phyloP scores from a whole-genome alignment of 2,888 invertebrate genomes.

The Trichogramma dendrolimi region DNA sequence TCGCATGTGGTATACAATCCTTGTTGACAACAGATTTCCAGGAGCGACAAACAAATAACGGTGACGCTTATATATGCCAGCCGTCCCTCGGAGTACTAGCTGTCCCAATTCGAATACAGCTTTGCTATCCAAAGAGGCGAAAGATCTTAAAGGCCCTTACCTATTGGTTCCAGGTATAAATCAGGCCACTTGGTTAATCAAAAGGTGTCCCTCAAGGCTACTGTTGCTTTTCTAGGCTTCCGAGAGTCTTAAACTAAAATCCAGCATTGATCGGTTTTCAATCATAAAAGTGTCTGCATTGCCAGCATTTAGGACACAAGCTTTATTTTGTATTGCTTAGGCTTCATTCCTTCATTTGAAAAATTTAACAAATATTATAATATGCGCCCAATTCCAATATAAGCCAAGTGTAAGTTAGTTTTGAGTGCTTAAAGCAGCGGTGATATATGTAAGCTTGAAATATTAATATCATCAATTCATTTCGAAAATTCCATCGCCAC shows the following conservation, averaged over 20 bases:
- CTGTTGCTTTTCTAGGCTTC: conserved; percentile 19
- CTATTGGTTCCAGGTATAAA: conserved; percentile 59
- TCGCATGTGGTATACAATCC: conserved; percentile 52
- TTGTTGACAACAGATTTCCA: conserved; percentile 53
- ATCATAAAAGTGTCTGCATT: too few species aligned
- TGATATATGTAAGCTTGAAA: too few species aligned
- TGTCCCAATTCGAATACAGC: conserved; percentile 50
- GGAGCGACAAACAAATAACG: conserved; percentile 42
- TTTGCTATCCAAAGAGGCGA: conserved; percentile 50
- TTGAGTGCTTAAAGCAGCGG: too few species aligned
- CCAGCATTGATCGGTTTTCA: too few species aligned
- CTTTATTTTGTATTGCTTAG: not conserved
- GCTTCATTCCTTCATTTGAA: not conserved
- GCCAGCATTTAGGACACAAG: too few species aligned
- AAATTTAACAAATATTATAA: conserved; percentile 1
- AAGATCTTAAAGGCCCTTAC: conserved; percentile 58
- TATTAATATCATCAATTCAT: too few species aligned
- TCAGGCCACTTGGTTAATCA: conserved; percentile 41
- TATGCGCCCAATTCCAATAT: not conserved
- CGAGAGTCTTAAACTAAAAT: not conserved
- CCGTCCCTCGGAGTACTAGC: conserved; percentile 49
- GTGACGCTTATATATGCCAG: conserved; percentile 43
- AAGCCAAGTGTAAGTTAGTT: too few species aligned
- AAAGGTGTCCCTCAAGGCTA: conserved; percentile 13
- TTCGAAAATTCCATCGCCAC: too few species aligned